Evolutionary conservation across 1,140 invertebrate species (phyloP).

Genomic region (Arion vulgaris): DNA sequence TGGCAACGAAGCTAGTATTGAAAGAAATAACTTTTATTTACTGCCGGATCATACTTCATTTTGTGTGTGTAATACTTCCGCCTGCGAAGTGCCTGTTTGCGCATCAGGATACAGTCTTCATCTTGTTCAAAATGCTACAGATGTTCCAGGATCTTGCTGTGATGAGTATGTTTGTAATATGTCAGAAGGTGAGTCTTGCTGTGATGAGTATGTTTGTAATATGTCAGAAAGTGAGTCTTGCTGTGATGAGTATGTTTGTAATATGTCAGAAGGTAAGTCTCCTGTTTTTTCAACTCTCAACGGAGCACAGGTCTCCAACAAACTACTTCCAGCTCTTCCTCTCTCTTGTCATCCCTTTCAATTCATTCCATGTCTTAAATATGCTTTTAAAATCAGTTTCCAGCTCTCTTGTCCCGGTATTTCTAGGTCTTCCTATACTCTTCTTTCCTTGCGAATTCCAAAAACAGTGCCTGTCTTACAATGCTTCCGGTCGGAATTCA

Average conservation of each 20-base stretch:
- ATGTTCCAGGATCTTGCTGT: constrained; percentile 7
- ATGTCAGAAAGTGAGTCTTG: constrained; percentile 11
- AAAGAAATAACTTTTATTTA: background rate
- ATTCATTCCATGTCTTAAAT: no score
- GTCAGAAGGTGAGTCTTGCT: constrained; percentile 8
- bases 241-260: background rate
- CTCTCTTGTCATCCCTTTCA: no score
- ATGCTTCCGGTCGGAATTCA: no score
- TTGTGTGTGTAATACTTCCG: constrained; percentile 10
- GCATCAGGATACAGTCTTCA: background rate
- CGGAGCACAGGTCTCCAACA: no score
- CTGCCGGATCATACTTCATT: background rate
- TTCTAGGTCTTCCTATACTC: no score
- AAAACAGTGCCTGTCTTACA: no score
- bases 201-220: background rate
- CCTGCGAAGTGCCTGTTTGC: background rate
- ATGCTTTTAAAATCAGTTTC: no score
- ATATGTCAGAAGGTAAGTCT: background rate
- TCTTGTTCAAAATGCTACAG: background rate
- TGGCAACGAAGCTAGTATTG: background rate
- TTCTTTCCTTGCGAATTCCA: no score
- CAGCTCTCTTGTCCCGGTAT: no score
- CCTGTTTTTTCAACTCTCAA: no score
- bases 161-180: background rate
- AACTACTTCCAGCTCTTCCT: no score